Percentiles rank a stretch among this genome's conserved stretches.
Conservation (phyloP, 2,888 invertebrate genomes). For the Venustoraphidia nigricollis region DNA sequence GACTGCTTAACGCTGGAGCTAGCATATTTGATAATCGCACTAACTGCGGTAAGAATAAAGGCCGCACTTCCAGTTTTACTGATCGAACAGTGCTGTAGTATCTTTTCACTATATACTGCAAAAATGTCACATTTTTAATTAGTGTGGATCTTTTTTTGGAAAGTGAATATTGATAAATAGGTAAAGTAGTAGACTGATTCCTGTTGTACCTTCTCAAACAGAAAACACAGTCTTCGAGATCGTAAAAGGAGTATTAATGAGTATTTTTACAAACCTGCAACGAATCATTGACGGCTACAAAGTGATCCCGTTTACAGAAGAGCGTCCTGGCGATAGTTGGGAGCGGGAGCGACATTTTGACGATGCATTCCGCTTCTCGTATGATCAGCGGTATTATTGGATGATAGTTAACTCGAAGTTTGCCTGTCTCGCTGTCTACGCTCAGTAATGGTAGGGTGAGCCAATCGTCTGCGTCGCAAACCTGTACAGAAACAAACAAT, state of each 20-base stretch:
- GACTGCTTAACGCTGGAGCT: slow-evolving; percentile 61
- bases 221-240: too few species aligned
- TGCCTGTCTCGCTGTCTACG: slow-evolving; percentile 44
- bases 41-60: slow-evolving; percentile 75
- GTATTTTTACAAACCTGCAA: slow-evolving; percentile 38
- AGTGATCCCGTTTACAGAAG: slow-evolving; percentile 62
- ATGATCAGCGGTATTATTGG: slow-evolving; percentile 59
- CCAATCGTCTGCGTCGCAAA: slow-evolving; percentile 49
- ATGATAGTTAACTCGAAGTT: slow-evolving; percentile 62
- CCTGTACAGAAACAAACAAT: slow-evolving; percentile 23
- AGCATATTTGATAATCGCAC: slow-evolving; percentile 68
- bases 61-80: slow-evolving; percentile 78
- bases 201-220: too few species aligned
- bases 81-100: slow-evolving; percentile 54
- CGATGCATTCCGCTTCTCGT: slow-evolving; percentile 70
- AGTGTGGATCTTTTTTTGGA: too few species aligned
- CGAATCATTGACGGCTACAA: slow-evolving; percentile 58
- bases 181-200: too few species aligned
- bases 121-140: slow-evolving; percentile 9
- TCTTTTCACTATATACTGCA: slow-evolving; percentile 60
- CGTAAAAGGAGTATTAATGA: too few species aligned
- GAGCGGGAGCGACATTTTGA: slow-evolving; percentile 65
- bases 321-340: slow-evolving; percentile 69
- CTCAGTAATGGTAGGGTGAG: slow-evolving; percentile 43
- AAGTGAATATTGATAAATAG: too few species aligned